Base-by-base conservation (phyloP, 1,140 invertebrate species). In the Heliconius nattereri region DNA sequence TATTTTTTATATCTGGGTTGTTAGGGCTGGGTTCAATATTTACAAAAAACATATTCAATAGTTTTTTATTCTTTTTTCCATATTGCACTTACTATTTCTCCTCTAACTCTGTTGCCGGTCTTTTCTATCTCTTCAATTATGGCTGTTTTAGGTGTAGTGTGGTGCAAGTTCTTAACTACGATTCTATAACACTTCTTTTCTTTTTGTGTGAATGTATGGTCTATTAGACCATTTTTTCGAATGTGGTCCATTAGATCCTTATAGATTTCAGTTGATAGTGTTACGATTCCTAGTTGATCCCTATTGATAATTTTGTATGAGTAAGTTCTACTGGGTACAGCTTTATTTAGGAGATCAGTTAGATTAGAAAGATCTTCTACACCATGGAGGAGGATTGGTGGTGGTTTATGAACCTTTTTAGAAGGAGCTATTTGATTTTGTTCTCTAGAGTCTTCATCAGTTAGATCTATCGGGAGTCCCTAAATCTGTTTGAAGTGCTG, bases 171-270 rank as follows among this genome's bases (percentile, higher is more conserved):
- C 78, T 79, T 81, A 60, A 79, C 75, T 7, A 84, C 82, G 9
- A 82, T 74, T 72, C 82, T 71, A 13, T 57, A 81, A 35, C 66
- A 66, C 19, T 76, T 72, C 20, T 82, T 29, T 1, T 81, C 75
- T 73, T 85, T 83, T n/a, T 19, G 75, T 23, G 80, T 84, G 29
- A 81, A 84, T 49, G 78, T 84, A 49, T 81, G 81, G 0, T 76
- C 80, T 29, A 83, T 83, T 0, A 83, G 72, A 9, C 78, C 71
- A n/a, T 84, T 78, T 72, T 75, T 52, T 37, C 81, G 49, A 1
- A 82, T 54, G 2, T 72, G 20, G 0, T n/a, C 26, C 7, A 80
- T 77, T 3, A 81, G 20, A 32, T 75, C 72, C 77, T 80, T 82
- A 19, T 82, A 80, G 11, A 16, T 32, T 52, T 70, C 40, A 37